Base-by-base conservation (phyloP, 2,888 invertebrate genomes). In the Macrosiphum euphorbiae region DNA sequence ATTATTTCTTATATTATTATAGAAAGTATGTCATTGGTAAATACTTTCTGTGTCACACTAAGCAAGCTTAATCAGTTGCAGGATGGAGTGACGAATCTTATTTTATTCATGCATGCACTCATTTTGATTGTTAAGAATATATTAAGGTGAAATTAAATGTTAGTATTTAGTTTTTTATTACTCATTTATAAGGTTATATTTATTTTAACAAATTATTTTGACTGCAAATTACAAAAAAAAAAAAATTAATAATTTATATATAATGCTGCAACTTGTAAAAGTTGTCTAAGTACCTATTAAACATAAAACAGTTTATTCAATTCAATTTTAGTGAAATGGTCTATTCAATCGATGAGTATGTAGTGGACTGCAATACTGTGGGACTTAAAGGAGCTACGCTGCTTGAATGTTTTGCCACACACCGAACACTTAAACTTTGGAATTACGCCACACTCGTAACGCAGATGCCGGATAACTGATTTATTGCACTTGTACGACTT, bases 371-470 rank as follows among this genome's bases (percentile, higher is more conserved):
- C 5, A 78, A 16, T n/a, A n/a, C n/a, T 78, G 35, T 78, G 35
- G 7, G 35, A 5, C 20, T 10, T 67, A 5, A 78, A 7, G 7
- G 35, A 0, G 5, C 3, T 7, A 35, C 35, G 78, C 20, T 5
- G 7, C 16, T 78, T 35, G 2, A 78, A 78, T 92, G 91, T 41
- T 95, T 95, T 50, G 95, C 94, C 16, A 95, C 94, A 89, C 95
- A 95, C 50, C 16, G 95, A 95, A 86, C 95, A 95, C 13, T 95
- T 94, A 94, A 95, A 95, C 93, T 95, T 95, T 20, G 95, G 95
- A 44, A 95, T 94, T 61, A 95, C 95, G 92, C 95, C 95, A 90
- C 95, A 95, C 92, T 95, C 95, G 90, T 52, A 67, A n/a, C 35
- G 78, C 2, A 35, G 5, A 1, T 35, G 78, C 35, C 35, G 78